Evolutionary conservation across 2,113 vertebrate genomes (phyloP), one percentile per base, ranked within the genome.

Genomic region (Polypterus senegalus): DNA sequence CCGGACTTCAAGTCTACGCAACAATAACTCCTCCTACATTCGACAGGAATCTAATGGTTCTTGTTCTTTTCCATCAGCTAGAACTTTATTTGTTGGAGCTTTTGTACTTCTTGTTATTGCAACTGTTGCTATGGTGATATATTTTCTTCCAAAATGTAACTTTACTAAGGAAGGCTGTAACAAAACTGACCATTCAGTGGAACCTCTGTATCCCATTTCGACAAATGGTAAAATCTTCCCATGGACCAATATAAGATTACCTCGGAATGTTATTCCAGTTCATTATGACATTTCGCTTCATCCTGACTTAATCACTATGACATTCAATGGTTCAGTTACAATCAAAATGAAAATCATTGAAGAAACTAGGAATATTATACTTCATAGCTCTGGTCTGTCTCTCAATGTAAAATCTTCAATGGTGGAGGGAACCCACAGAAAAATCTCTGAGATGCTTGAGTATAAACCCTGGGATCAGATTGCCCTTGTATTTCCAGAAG

Each of bases 121-220:
- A 57, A 90, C 90, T 9, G 70, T 96, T 67, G 79, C 86, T 65
- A 83, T 91, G 83, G 81, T 86, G 6, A 77, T 97, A 66, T 97
- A 91, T 77, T 80, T 96, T 73, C 73, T 97, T 69, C 94, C 92
- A 58, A 88, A 82, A 66, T 98, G 94, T 77, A 93, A 82, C 54
- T 97, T 97, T 82, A 94, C 93, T 70, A 95, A 85, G 88, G 92
- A 82, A 64, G 95, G 95, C 57, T 98, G 95, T 73, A 83, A 62
- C 65, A 89, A 85, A 69, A 71, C 61, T 62, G 91, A 86, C 64
- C 76, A 74, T 5, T 75, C 88, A 43, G 55, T 79, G 47, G 76
- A 81, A 72, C 60, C 76, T 4, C 69, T 91, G 64, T 90, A 89
- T 70, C 94, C 92, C 6, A 0, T 81, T n/a, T 80, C 91, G 64